Base-by-base conservation (phyloP, 2,888 invertebrate species). In the Archaeoteleia sp. region DNA sequence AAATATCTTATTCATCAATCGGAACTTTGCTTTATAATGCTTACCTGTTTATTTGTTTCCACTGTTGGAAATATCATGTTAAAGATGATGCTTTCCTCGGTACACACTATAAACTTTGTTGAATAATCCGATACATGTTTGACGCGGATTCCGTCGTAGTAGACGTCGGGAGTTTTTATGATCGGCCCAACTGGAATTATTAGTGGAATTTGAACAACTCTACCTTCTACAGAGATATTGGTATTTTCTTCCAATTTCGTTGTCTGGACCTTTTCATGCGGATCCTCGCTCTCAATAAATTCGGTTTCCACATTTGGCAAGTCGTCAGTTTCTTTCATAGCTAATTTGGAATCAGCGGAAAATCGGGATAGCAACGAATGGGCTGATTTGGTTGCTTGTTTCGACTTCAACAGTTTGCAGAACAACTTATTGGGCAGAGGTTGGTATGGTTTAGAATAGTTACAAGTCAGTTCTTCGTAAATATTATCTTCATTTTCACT, bases 311-410 rank as follows among this genome's bases (percentile, higher is more conserved):
- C 72, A 4, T 60, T 69, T 6, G n/a, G n/a, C n/a, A n/a, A n/a
- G n/a, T n/a, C n/a, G n/a, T n/a, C n/a, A n/a, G 42, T 74, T 23
- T 74, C 74, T 43, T 83, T 84, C 4, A 79, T 71, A 7, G 80
- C 76, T 6, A 84, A 51, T 60, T 75, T 79, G 0, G 83, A 84
- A 29, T 85, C 80, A 1, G 84, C 75, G 0, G 85, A 84, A 67
- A 84, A 85, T 66, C 83, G 72, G 1, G 85, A 85, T 0, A 85
- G 65, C 14, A 85, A 61, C 1, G 84, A 85, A 9, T 79, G 80
- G 5, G 78, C 71, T 1, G 85, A 85, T 40, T 76, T 76, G 0
- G 77, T 78, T 1, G 83, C 85, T 39, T 74, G 71, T 62, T 85
- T 85, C 0, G 81, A 78, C n/a, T 81, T 74, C 1, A 82, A 32